Evolutionary conservation across 2,113 vertebrate genomes (phyloP).

Genomic region (Myrmophylax atrothorax): DNA sequence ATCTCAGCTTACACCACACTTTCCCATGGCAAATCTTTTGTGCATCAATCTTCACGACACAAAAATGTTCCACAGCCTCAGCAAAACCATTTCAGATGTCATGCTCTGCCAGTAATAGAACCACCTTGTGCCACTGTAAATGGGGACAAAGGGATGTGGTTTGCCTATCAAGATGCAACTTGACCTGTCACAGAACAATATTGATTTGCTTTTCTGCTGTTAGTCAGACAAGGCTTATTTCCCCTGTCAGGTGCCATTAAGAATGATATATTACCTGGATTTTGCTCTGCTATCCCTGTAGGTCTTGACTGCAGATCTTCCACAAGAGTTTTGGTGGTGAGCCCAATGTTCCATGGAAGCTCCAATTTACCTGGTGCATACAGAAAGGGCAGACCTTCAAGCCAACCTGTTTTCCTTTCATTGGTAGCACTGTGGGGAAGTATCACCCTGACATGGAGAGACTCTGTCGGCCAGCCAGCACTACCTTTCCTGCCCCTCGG

Average conservation of each 20-base stretch:
- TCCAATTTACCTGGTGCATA: neutral
- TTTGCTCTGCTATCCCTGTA: neutral
- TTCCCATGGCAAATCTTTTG: neutral
- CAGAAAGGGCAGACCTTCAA: neutral
- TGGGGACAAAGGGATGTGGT: neutral
- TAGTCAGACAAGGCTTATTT: neutral
- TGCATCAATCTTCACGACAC: neutral
- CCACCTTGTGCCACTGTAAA: neutral
- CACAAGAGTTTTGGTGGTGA: neutral
- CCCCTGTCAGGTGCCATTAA: neutral
- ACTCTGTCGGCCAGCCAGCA: neutral
- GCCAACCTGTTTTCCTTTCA: neutral
- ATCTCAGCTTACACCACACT: neutral
- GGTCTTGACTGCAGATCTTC: neutral
- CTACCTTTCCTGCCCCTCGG: neutral
- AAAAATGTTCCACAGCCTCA: neutral
- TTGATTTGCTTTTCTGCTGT: neutral
- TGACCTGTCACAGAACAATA: neutral
- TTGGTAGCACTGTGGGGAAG: neutral
- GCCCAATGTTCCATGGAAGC: neutral
- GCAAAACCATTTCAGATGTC: neutral
- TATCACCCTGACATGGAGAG: neutral
- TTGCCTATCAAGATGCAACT: neutral
- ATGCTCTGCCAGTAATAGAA: neutral
- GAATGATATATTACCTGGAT: neutral